phyloP scores from a whole-genome alignment of 2,797 vertebrate species.

The Mycteria americana region DNA sequence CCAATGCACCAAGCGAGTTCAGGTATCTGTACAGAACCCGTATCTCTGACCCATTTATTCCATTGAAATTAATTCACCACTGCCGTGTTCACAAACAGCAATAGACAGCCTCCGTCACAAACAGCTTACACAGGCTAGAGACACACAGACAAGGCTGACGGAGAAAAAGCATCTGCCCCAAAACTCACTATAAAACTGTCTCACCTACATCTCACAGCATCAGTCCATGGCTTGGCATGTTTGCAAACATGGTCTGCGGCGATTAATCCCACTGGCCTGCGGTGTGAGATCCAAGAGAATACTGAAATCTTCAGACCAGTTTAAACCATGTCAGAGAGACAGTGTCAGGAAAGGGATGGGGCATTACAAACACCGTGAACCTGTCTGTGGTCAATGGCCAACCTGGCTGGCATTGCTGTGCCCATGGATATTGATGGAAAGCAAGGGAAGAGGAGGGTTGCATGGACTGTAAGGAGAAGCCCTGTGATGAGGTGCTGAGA shows the following conservation, averaged over 20 bases:
- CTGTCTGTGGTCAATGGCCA: background rate
- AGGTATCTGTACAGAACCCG: background rate
- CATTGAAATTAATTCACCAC: background rate
- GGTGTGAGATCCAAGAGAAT: background rate
- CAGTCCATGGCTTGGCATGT: background rate
- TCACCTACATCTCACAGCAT: background rate
- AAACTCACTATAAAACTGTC: background rate
- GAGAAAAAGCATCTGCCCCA: background rate
- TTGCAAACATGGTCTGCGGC: background rate
- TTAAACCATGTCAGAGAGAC: background rate
- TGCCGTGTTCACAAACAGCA: background rate
- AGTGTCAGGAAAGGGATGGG: background rate
- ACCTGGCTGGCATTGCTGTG: background rate
- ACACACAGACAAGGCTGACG: background rate
- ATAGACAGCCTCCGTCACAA: background rate
- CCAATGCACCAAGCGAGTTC: background rate
- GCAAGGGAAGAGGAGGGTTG: background rate
- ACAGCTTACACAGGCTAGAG: background rate
- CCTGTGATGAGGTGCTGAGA: background rate
- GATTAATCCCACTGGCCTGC: background rate
- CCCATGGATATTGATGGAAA: background rate
- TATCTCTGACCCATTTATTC: background rate
- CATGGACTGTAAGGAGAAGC: background rate
- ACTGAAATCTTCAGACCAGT: background rate
- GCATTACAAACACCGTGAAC: background rate